phyloP scores from a whole-genome alignment of 2,888 invertebrate genomes.

The Odontothrips loti region DNA sequence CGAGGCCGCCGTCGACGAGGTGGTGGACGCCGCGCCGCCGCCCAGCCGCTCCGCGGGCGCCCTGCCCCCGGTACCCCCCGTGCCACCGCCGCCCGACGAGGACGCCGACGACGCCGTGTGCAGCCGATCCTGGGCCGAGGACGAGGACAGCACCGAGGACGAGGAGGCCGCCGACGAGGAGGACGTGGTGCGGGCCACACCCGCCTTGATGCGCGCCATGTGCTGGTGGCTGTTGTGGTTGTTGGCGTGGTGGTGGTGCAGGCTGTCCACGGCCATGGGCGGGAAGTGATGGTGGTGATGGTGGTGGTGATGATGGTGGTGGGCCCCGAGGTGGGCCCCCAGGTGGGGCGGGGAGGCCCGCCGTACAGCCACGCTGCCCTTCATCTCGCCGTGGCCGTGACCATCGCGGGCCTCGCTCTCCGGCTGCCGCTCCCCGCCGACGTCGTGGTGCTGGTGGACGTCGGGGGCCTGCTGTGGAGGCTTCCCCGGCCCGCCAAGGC shows the following conservation, averaged over 20 bases:
- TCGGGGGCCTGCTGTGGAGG: not conserved
- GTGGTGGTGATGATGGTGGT: not conserved
- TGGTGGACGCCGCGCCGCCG: no score
- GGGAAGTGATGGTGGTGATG: slow-evolving; percentile 6
- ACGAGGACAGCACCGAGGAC: not conserved
- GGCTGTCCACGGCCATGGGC: slow-evolving; percentile 19
- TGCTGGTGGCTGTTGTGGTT: slow-evolving; percentile 25
- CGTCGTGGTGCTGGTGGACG: not conserved
- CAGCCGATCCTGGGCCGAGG: not conserved
- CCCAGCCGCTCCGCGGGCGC: not conserved
- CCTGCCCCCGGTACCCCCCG: not conserved
- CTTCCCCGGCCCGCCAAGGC: not conserved
- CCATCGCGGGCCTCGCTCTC: not conserved
- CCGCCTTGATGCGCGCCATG: slow-evolving; percentile 15
- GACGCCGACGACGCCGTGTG: not conserved
- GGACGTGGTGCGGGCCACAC: not conserved
- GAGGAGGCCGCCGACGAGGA: slow-evolving; percentile 2
- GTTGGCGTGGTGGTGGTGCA: slow-evolving; percentile 25
- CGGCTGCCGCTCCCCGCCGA: not conserved
- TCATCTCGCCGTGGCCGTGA: not conserved
- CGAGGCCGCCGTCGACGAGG: not conserved
- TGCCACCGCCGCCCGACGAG: not conserved
- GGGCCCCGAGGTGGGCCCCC: not conserved
- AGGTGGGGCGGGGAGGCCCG: slow-evolving; percentile 2
- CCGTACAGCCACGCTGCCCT: slow-evolving; percentile 8